These are phyloP conservation scores for Poliocrania exsul DNA, from an alignment of 2,797 vertebrate genomes.

Conservation along the genomic window DNA sequence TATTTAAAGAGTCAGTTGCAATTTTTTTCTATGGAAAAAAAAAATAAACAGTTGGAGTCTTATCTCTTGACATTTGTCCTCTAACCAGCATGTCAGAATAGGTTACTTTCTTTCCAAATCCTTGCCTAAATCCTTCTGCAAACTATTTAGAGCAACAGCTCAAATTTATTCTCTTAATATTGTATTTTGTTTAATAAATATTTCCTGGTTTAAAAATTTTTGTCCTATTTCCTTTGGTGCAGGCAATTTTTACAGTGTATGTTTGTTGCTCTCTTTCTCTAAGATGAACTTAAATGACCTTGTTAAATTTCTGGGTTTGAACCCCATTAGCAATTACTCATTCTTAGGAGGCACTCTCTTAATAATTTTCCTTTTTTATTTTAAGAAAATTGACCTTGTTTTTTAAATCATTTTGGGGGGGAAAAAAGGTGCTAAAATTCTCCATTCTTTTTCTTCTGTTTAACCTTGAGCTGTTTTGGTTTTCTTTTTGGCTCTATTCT, in stretches of 20 bases:
- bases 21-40: neutral
- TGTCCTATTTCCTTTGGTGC: neutral
- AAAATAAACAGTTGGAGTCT: neutral
- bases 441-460: neutral
- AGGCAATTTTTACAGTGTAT: neutral
- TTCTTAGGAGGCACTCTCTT: neutral
- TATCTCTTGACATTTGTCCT: neutral
- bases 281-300: neutral
- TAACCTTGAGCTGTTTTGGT: neutral
- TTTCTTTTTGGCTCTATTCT: neutral
- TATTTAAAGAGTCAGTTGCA: neutral
- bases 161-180: neutral
- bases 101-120: neutral
- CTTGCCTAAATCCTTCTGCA: neutral
- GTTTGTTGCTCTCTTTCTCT: neutral
- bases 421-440: neutral
- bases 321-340: neutral
- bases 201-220: neutral
- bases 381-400: neutral
- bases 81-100: neutral
- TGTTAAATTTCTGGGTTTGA: neutral
- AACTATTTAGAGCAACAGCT: neutral
- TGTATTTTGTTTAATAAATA: neutral
- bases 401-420: neutral
- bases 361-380: rapidly evolving